Conservation (phyloP, 2,888 invertebrate species). For the Oxyscelio sp. region DNA sequence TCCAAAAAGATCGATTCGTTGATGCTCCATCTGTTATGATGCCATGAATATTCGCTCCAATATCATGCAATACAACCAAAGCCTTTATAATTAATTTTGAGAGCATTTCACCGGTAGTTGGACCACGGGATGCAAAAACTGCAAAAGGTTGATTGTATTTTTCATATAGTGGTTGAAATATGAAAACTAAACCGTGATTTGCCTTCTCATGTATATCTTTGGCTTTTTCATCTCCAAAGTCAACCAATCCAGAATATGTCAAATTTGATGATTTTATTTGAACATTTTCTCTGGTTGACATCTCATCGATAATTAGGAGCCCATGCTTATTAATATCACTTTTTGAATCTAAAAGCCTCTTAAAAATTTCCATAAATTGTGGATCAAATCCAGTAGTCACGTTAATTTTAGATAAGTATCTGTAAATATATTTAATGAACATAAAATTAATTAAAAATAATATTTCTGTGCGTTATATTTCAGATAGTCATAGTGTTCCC, state of each 20-base stretch:
- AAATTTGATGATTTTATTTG: conserved; percentile 34
- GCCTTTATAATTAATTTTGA: conserved; percentile 62
- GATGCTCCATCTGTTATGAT: conserved; percentile 68
- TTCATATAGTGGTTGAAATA: conserved; percentile 69
- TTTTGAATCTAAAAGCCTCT: conserved; percentile 38
- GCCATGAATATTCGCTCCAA: conserved; percentile 69
- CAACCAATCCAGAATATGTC: conserved; percentile 46
- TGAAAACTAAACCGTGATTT: conserved; percentile 67
- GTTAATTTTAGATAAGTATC: neutral
- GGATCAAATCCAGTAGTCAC: conserved; percentile 69
- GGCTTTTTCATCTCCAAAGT: conserved; percentile 45
- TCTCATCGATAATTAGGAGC: conserved; percentile 54
- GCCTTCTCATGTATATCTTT: conserved; percentile 23
- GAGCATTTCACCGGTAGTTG: conserved; percentile 42
- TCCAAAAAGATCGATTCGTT: conserved; percentile 69
- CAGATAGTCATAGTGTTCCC: too few species aligned
- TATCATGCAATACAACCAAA: conserved; percentile 56
- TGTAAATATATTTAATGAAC: too few species aligned
- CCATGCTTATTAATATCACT: conserved; percentile 47
- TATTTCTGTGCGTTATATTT: too few species aligned
- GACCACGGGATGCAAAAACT: conserved; percentile 65
- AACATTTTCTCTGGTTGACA: conserved; percentile 46
- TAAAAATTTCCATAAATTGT: conserved; percentile 72
- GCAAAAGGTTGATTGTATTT: conserved; percentile 70
- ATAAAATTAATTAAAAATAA: too few species aligned